Evolutionary conservation across 2,888 invertebrate genomes (phyloP).

Genomic region (Euplexia lucipara): DNA sequence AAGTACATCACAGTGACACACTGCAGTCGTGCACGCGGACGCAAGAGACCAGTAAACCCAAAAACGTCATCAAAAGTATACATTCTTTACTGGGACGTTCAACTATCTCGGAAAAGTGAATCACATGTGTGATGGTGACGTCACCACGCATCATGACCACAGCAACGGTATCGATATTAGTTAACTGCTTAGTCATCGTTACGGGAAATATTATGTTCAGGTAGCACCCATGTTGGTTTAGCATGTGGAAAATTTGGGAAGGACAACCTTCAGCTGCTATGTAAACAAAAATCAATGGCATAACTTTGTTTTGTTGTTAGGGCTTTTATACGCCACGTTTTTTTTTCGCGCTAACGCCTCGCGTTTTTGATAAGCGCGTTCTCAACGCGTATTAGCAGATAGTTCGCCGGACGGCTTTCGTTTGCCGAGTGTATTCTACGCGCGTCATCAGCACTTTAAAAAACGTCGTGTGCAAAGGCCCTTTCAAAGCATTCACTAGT

Average conservation of each 20-base stretch:
- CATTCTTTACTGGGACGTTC: constrained; percentile 42
- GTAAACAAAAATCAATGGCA: not conserved
- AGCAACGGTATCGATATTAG: constrained; percentile 55
- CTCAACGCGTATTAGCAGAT: no score
- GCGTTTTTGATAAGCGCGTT: no score
- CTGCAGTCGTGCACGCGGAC: not conserved
- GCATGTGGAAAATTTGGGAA: constrained; percentile 30
- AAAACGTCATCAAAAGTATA: constrained; percentile 20
- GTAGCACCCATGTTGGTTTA: constrained; percentile 21
- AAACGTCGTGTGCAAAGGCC: no score
- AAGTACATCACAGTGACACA: constrained; percentile 27
- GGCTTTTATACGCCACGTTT: no score
- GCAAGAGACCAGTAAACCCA: not conserved
- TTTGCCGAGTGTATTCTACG: no score
- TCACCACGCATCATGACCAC: constrained; percentile 44
- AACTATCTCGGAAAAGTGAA: constrained; percentile 50
- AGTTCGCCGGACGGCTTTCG: no score
- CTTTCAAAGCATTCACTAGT: no score
- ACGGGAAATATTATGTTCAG: constrained; percentile 38
- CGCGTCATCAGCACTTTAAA: no score
- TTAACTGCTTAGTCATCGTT: constrained; percentile 58
- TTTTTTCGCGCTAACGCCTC: no score
- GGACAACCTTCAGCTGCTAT: not conserved
- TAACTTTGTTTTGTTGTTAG: constrained; percentile 1
- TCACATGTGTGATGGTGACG: constrained; percentile 55